phyloP scores from a whole-genome alignment of 2,113 vertebrate genomes.

The Ophthalmolycus amberensis region DNA sequence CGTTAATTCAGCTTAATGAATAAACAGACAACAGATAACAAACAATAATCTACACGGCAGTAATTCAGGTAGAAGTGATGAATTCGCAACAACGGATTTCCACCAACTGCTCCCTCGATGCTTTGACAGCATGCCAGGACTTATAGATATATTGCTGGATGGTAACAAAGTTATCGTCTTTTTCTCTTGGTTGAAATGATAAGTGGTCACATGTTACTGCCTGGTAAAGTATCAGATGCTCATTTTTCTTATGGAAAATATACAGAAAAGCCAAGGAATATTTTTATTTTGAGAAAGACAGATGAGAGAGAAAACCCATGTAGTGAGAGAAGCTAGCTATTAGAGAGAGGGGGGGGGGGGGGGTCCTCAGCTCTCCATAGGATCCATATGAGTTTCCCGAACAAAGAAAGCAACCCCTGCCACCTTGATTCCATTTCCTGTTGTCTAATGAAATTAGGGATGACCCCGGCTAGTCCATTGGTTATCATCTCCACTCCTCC shows the following conservation, averaged over 20 bases:
- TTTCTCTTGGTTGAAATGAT: not conserved
- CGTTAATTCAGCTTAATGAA: not conserved
- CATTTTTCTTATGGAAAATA: not conserved
- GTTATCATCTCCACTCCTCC: slow-evolving; percentile 48
- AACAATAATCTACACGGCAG: not conserved
- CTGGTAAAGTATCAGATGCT: not conserved
- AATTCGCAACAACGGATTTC: not conserved
- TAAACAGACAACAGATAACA: not conserved
- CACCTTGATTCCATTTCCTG: slow-evolving; percentile 57
- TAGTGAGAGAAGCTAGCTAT: not conserved
- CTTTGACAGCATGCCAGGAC: not conserved
- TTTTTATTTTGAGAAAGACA: not conserved
- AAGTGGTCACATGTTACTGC: not conserved
- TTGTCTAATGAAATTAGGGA: slow-evolving; percentile 65
- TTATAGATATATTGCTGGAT: not conserved
- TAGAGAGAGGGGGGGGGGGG: slow-evolving; percentile 1
- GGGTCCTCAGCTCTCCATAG: not conserved
- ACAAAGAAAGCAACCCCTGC: slow-evolving; percentile 45
- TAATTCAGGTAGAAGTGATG: not conserved
- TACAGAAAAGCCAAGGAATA: not conserved
- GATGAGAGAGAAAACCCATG: not conserved
- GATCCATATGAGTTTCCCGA: slow-evolving; percentile 33
- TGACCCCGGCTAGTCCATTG: slow-evolving; percentile 56
- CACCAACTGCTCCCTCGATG: not conserved
- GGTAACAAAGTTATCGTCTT: not conserved